These are phyloP conservation scores for Saimiri boliviensis DNA, from an alignment of 2,113 vertebrate genomes.

Conservation along the genomic window DNA sequence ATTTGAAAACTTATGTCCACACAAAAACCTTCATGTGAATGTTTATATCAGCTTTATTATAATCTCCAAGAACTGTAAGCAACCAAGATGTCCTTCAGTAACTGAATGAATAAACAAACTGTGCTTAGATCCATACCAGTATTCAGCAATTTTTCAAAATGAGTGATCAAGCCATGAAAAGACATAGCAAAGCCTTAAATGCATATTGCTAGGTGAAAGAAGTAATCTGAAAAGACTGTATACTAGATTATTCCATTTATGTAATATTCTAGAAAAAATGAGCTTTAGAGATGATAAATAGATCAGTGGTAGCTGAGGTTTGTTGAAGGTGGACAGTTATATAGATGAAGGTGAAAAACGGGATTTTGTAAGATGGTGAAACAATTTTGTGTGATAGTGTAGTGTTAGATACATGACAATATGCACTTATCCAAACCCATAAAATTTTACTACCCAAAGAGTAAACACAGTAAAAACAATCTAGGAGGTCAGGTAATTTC, in stretches of 20 bases:
- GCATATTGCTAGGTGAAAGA: not conserved
- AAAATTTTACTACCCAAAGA: not conserved
- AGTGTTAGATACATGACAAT: not conserved
- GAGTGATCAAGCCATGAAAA: not conserved
- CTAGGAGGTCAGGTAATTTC: not conserved
- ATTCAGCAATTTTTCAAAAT: not conserved
- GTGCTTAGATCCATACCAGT: not conserved
- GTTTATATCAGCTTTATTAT: not conserved
- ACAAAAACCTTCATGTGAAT: not conserved
- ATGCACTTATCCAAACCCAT: not conserved
- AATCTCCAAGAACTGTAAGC: not conserved
- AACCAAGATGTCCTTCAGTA: not conserved
- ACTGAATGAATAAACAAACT: not conserved
- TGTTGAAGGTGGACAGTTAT: not conserved
- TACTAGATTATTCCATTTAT: not conserved
- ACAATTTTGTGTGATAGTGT: not conserved
- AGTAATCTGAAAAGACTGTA: not conserved
- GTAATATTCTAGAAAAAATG: not conserved
- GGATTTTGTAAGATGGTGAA: not conserved
- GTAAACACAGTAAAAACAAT: not conserved
- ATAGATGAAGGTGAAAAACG: not conserved
- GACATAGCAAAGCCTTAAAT: not conserved
- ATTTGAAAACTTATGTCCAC: not conserved
- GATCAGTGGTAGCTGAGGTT: not conserved
- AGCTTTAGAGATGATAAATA: not conserved